phyloP scores from a whole-genome alignment of 2,888 invertebrate species.

The Nephrocerus scutellatus region DNA sequence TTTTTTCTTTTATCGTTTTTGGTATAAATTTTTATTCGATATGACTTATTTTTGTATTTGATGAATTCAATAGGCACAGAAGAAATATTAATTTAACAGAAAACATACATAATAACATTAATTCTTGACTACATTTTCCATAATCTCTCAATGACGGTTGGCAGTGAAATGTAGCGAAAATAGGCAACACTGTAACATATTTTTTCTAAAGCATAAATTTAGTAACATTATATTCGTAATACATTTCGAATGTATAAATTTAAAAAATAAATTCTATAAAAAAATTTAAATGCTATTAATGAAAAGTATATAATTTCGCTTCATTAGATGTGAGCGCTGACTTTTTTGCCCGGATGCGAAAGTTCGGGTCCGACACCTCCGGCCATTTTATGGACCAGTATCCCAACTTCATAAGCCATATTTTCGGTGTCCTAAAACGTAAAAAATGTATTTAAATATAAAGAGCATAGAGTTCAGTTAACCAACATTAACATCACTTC shows the following conservation, averaged over 20 bases:
- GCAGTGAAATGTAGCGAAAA: constrained; percentile 6
- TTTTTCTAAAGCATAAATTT: too few species aligned
- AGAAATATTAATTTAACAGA: constrained; percentile 11
- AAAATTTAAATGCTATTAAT: background rate
- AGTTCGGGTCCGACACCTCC: constrained; percentile 70
- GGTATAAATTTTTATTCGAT: background rate
- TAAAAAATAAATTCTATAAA: background rate
- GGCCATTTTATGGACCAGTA: constrained; percentile 68
- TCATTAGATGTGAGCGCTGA: constrained; percentile 42
- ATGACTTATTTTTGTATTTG: background rate
- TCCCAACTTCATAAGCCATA: constrained; percentile 68
- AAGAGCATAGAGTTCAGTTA: constrained; percentile 2
- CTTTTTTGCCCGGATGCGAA: constrained; percentile 30
- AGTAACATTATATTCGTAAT: too few species aligned
- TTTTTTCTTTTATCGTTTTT: background rate
- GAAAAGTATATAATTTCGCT: too few species aligned
- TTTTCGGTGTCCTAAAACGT: constrained; percentile 56
- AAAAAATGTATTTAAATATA: constrained; percentile 4
- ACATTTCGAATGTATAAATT: constrained; percentile 3
- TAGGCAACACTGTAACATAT: too few species aligned
- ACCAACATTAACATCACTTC: constrained; percentile 2
- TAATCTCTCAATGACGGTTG: background rate
- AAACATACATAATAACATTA: constrained; percentile 1
- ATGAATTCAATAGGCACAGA: constrained; percentile 12
- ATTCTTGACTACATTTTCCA: background rate